Evolutionary conservation across 2,888 invertebrate species (phyloP), one percentile per base, ranked within the genome.

Genomic region (Dione juno): DNA sequence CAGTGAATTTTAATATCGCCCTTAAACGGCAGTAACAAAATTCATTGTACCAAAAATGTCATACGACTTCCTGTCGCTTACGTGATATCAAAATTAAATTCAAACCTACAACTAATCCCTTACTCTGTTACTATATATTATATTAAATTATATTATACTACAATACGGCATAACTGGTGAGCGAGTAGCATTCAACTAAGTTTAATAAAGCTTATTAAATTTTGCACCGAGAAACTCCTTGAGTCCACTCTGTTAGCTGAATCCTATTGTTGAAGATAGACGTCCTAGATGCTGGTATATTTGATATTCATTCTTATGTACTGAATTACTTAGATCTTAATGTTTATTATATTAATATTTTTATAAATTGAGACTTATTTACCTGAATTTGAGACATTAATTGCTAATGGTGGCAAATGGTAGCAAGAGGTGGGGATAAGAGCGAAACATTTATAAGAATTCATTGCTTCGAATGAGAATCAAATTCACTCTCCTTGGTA

Each of bases 141-240:
- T n/a, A 61, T n/a, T 57, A 54, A 9, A 57, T 41, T 61, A 61
- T n/a, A 61, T n/a, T 45, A 61, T 35, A 35, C 9, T 61, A 45
- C 28, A 61, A 61, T 61, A 45, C n/a, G 45, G 61, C n/a, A 61
- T 35, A 35, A 45, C 45, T 64, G 64, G 48, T 64, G 48, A 64
- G 50, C 50, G 52, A 52, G 67, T 52, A 48, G 48, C 48, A 43
- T 67, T 61, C 41, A 21, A 59, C 43, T 58, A 52, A 61, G 61
- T 61, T 61, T 59, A 41, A 67, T 59, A 43, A 61, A 61, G 61
- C 28, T 61, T 50, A 59, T 67, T 67, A 67, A 59, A 59, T 67
- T 67, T 40, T 21, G n/a, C 40, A 19, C 43, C 37, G 37, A 67
- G 67, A 67, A 54, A 50, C 58, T 54, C 58, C 35, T 40, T n/a